These are phyloP conservation scores for Eupithecia vulgata DNA, from an alignment of 2,888 invertebrate genomes.

Conservation along the genomic window DNA sequence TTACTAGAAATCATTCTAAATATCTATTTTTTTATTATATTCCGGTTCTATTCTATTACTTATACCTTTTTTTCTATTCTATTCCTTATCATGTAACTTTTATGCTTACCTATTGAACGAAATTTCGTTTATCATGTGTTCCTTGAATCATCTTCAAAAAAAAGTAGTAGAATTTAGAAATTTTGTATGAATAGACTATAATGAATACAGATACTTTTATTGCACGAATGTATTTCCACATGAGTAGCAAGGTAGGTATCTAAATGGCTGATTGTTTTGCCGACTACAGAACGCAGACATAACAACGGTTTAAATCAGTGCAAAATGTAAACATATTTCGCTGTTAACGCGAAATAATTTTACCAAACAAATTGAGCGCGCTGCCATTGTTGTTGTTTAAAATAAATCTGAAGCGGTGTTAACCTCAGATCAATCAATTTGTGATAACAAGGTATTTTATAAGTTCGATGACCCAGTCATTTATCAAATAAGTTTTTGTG, in stretches of 20 bases:
- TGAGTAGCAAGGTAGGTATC: constrained; percentile 17
- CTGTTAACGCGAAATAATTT: constrained; percentile 65
- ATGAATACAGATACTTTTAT: not conserved
- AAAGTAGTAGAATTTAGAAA: not conserved
- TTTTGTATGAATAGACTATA: not conserved
- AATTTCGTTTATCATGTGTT: not conserved
- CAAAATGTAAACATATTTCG: constrained; percentile 52
- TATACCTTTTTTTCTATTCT: too few species aligned
- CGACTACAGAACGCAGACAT: constrained; percentile 39
- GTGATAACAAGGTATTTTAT: constrained; percentile 6
- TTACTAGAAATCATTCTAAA: not conserved
- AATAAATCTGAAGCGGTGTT: constrained; percentile 14
- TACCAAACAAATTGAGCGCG: constrained; percentile 68
- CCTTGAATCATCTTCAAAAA: not conserved
- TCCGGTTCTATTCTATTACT: too few species aligned
- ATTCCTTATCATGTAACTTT: too few species aligned
- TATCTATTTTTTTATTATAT: not conserved
- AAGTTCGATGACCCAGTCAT: not conserved
- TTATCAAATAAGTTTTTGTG: not conserved
- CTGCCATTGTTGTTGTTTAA: constrained; percentile 38
- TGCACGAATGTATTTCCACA: constrained; percentile 6
- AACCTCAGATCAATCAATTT: constrained; percentile 12
- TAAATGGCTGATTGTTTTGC: constrained; percentile 39
- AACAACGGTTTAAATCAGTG: constrained; percentile 45
- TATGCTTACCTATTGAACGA: too few species aligned